Conservation (phyloP, 2,113 vertebrate genomes). For the Elephas maximus region DNA sequence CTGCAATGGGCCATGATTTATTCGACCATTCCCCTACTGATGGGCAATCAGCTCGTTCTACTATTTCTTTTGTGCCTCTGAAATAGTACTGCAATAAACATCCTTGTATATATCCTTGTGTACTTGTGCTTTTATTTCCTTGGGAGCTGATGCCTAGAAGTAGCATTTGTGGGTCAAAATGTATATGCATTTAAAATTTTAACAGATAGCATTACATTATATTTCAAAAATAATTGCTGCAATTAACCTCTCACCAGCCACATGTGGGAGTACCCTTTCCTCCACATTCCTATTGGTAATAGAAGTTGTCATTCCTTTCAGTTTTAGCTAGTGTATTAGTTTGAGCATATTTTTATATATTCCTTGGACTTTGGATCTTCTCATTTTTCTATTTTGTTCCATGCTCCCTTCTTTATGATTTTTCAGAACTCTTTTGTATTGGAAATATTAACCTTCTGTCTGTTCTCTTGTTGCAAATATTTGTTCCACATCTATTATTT, state of each 20-base stretch:
- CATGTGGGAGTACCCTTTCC: neutral
- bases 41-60: neutral
- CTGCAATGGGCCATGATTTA: neutral
- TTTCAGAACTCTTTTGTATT: neutral
- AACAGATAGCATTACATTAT: neutral
- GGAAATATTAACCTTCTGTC: slow-evolving; percentile 2
- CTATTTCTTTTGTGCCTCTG: slow-evolving; percentile 34
- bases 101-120: neutral
- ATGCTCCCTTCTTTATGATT: neutral
- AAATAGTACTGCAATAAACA: slow-evolving; percentile 39
- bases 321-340: neutral
- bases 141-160: neutral
- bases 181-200: slow-evolving; percentile 14
- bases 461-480: slow-evolving; percentile 27
- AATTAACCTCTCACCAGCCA: neutral
- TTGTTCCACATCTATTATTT: slow-evolving; percentile 24
- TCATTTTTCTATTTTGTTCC: neutral
- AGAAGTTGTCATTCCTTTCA: neutral
- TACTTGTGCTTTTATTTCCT: neutral
- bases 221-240: neutral
- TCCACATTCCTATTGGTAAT: neutral
- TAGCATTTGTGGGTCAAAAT: slow-evolving; percentile 16
- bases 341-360: neutral
- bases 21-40: neutral
- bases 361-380: neutral